These are phyloP conservation scores for Ceratina australensis DNA, from an alignment of 1,140 invertebrate species.

Conservation along the genomic window DNA sequence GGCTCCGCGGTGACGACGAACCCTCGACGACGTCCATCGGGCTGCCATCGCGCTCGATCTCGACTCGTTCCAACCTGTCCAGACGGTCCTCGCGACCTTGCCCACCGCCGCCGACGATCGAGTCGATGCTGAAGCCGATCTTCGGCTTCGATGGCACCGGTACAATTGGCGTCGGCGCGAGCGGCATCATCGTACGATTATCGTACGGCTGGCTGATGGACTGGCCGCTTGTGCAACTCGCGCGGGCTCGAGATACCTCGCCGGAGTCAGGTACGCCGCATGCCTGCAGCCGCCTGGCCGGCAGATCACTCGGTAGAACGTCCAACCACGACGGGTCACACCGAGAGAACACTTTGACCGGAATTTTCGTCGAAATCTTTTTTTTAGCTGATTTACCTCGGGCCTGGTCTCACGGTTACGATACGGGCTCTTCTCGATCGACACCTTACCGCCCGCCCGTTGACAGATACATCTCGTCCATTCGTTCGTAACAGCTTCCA, in stretches of 20 bases:
- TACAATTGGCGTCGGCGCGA: slow-evolving; percentile 92
- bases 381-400: too few species aligned
- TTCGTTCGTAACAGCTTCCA: neutral
- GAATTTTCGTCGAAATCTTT: neutral
- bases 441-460: neutral
- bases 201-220: slow-evolving; percentile 50
- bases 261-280: slow-evolving; percentile 44
- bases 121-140: slow-evolving; percentile 96
- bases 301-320: slow-evolving; percentile 8
- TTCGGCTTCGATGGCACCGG: slow-evolving; percentile 93
- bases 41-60: slow-evolving; percentile 71
- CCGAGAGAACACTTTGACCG: slow-evolving; percentile 4
- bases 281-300: slow-evolving; percentile 29
- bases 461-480: neutral
- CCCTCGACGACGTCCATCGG: slow-evolving; percentile 73
- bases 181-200: slow-evolving; percentile 89
- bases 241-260: neutral
- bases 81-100: slow-evolving; percentile 60
- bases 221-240: slow-evolving; percentile 33
- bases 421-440: too few species aligned
- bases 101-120: slow-evolving; percentile 89
- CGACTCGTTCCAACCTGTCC: slow-evolving; percentile 69
- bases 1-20: slow-evolving; percentile 75
- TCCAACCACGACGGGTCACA: slow-evolving; percentile 4
- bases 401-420: too few species aligned